A percentile compares a stretch with the other conserved stretches of the same genome.
phyloP scores from a whole-genome alignment of 2,797 vertebrate genomes.

The Scleropages formosus region DNA sequence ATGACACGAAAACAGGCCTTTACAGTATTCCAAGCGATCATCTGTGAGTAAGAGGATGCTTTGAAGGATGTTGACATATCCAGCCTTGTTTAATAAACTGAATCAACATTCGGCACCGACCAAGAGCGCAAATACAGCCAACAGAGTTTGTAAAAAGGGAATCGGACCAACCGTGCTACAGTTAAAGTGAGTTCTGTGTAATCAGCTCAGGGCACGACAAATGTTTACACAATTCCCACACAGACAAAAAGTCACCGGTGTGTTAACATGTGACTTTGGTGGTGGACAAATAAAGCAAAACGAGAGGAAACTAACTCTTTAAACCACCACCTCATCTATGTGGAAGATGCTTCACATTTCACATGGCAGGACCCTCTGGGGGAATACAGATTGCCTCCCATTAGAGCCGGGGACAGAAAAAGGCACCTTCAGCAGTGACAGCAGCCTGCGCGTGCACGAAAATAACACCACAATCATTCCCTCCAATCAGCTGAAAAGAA shows the following conservation, averaged over 20 bases:
- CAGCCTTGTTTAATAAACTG: too few relatives aligned
- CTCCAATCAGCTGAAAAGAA: constrained; percentile 86
- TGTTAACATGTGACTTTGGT: constrained; percentile 52
- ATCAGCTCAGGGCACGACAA: constrained; percentile 7
- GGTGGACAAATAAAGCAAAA: constrained; percentile 54
- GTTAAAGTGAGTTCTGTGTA: background rate
- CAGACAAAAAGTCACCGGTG: background rate
- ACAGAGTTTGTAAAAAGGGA: background rate
- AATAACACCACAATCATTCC: constrained; percentile 86
- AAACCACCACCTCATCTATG: constrained; percentile 72
- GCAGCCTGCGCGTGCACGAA: constrained; percentile 78
- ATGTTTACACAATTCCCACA: constrained; percentile 9
- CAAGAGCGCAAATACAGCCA: constrained; percentile 2
- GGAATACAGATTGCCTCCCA: constrained; percentile 81
- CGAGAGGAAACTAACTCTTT: constrained; percentile 69
- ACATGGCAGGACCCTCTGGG: constrained; percentile 75
- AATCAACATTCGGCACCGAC: background rate
- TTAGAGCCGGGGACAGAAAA: constrained; percentile 82
- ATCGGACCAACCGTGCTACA: background rate
- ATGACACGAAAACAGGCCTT: too few relatives aligned
- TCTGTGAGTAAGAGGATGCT: too few relatives aligned
- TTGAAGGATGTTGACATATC: too few relatives aligned
- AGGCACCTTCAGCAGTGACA: constrained; percentile 76
- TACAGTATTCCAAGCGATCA: too few relatives aligned
- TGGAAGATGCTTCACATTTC: constrained; percentile 76